These are phyloP conservation scores for Plemyria rubiginata DNA, from an alignment of 2,888 invertebrate genomes.

Conservation along the genomic window DNA sequence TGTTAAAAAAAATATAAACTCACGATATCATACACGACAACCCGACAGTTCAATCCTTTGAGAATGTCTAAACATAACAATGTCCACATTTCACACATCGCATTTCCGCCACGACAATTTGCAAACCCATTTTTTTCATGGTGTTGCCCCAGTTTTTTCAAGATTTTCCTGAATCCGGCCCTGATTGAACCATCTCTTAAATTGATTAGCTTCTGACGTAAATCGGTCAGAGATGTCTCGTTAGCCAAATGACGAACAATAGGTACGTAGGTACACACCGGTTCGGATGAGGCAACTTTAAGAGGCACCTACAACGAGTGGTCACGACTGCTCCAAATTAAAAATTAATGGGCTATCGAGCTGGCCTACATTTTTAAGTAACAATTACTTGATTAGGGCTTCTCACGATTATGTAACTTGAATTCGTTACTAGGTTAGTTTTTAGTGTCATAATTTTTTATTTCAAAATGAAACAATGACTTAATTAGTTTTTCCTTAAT, in stretches of 20 bases:
- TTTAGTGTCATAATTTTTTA: too few species aligned
- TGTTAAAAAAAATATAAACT: too few species aligned
- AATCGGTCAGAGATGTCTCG: conserved; percentile 69
- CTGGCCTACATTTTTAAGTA: conserved; percentile 55
- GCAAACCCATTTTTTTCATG: too few species aligned
- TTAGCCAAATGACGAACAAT: conserved; percentile 57
- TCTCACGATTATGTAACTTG: conserved; percentile 33
- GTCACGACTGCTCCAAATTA: conserved; percentile 67
- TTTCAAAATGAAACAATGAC: too few species aligned
- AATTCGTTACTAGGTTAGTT: conserved; percentile 7
- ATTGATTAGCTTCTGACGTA: conserved; percentile 74
- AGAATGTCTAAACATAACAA: too few species aligned
- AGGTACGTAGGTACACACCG: conserved; percentile 41
- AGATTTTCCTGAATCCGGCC: conserved; percentile 18
- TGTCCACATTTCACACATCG: too few species aligned
- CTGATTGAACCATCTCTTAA: conserved; percentile 52
- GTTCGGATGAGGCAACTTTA: conserved; percentile 40
- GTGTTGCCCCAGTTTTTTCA: too few species aligned
- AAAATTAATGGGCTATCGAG: conserved; percentile 60
- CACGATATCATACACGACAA: too few species aligned
- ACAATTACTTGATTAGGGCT: conserved; percentile 37
- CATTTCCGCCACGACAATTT: too few species aligned
- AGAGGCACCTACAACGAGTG: conserved; percentile 48
- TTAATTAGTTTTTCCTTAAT: too few species aligned
- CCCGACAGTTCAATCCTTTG: too few species aligned